Evolutionary conservation across 1,140 invertebrate genomes (phyloP), one percentile per base, ranked within the genome.

Genomic region (Propsilocerus akamusi): DNA sequence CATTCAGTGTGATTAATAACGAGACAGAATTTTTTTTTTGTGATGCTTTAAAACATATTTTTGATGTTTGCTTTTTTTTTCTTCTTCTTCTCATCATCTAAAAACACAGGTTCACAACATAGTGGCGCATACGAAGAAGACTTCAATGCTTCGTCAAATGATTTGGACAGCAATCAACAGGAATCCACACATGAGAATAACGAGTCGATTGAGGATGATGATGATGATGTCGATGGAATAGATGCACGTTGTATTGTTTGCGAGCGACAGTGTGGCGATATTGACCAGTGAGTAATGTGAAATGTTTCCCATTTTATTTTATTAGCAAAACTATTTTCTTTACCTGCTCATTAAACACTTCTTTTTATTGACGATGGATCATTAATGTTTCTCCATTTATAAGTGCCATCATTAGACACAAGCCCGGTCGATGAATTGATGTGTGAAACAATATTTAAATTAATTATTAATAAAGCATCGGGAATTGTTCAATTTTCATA

Each of bases 241-340:
- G 75, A 76, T 50, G 70, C 70, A 25, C 70, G 77, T 53, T 85
- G 82, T 58, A 69, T 75, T 32, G 72, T 76, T 51, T 85, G 82
- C 59, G 78, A 82, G 61, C 77, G 78, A 60, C 72, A 72, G 28
- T 84, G 78, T 62, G 68, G 68, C 49, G 78, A 83, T 59, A 70
- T 82, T 56, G 79, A 83, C 58, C 66, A 72, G 81, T 85, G 68
- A 82, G 80, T 78, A 55, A 37, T 26, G 17, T 49, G 14, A 14
- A 23, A 22, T n/a, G 24, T 20, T 17, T 28, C 12, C 22, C 11
- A 2, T 26, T 22, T 26, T 8, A 26, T 32, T 20, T 2, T 12
- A 25, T 26, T 25, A n/a, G n/a, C n/a, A n/a, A n/a, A n/a, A n/a
- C n/a, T n/a, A n/a, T n/a, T n/a, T n/a, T n/a, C n/a, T n/a, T n/a